These are phyloP conservation scores for Orussus abietinus DNA, from an alignment of 1,140 invertebrate species.

Conservation along the genomic window DNA sequence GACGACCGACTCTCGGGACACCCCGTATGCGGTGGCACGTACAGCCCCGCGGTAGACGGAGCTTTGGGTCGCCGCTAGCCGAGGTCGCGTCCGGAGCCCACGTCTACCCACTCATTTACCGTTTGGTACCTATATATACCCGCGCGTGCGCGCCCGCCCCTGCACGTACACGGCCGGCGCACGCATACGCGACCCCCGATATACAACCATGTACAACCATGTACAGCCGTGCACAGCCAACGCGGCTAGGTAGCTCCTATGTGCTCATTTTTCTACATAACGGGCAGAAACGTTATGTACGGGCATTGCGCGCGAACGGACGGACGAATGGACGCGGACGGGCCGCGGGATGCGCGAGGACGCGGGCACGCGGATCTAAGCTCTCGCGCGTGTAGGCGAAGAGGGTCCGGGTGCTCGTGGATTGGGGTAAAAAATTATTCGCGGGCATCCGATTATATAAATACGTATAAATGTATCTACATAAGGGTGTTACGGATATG, in stretches of 20 bases:
- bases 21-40: conserved; percentile 46
- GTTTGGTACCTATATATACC: conserved; percentile 55
- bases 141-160: conserved; percentile 33
- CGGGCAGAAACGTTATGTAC: conserved; percentile 19
- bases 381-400: too few relatives aligned
- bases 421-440: too few relatives aligned
- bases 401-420: too few relatives aligned
- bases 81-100: conserved; percentile 45
- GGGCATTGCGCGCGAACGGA: too few relatives aligned
- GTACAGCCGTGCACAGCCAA: conserved; percentile 21
- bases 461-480: not conserved
- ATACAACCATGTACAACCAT: conserved; percentile 37
- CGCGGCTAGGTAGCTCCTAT: conserved; percentile 27
- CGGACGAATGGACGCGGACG: too few relatives aligned
- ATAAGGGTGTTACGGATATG: too few relatives aligned
- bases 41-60: conserved; percentile 50
- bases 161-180: conserved; percentile 14
- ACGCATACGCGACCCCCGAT: conserved; percentile 5
- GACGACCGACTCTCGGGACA: conserved; percentile 23
- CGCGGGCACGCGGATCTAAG: too few relatives aligned
- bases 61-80: conserved; percentile 55
- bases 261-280: conserved; percentile 37
- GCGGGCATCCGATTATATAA: not conserved
- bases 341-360: too few relatives aligned
- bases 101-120: conserved; percentile 55